Evolutionary conservation across 1,140 invertebrate species (phyloP).

Genomic region (Fopius arisanus): DNA sequence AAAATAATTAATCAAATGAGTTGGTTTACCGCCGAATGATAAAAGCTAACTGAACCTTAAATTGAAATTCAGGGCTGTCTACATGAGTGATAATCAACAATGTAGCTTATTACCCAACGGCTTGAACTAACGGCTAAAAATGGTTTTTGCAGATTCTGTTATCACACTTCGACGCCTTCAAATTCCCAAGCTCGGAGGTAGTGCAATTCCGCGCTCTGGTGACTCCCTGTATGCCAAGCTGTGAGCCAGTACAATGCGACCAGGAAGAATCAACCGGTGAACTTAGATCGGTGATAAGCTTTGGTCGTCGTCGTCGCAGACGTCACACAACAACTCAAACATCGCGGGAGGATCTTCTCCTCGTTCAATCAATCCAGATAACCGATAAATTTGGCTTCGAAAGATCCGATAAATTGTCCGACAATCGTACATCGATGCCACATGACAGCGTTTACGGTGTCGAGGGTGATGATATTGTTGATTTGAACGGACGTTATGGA

Average conservation of each 20-base stretch:
- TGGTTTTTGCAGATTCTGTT: constrained; percentile 73
- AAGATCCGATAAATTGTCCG: constrained; percentile 55
- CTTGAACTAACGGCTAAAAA: neutral
- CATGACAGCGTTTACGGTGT: constrained; percentile 62
- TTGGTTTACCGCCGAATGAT: too few relatives aligned
- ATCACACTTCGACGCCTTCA: constrained; percentile 95
- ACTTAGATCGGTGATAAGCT: constrained; percentile 80
- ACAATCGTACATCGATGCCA: constrained; percentile 40
- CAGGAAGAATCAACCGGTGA: constrained; percentile 81
- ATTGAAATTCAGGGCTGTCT: too few relatives aligned
- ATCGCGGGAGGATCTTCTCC: constrained; percentile 80
- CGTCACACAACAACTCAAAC: constrained; percentile 60
- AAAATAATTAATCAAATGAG: too few relatives aligned
- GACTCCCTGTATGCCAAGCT: constrained; percentile 90
- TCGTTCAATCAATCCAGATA: constrained; percentile 91
- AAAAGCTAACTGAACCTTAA: too few relatives aligned
- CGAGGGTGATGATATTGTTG: constrained; percentile 68
- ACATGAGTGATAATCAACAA: too few relatives aligned
- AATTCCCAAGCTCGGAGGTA: constrained; percentile 93
- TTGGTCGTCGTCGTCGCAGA: constrained; percentile 76
- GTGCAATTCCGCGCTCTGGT: constrained; percentile 94
- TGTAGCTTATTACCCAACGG: neutral
- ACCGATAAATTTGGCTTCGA: constrained; percentile 91
- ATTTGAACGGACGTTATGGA: constrained; percentile 59
- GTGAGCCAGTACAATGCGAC: constrained; percentile 89